Evolutionary conservation across 1,140 invertebrate species (phyloP).

Genomic region (Plutomurus gul): DNA sequence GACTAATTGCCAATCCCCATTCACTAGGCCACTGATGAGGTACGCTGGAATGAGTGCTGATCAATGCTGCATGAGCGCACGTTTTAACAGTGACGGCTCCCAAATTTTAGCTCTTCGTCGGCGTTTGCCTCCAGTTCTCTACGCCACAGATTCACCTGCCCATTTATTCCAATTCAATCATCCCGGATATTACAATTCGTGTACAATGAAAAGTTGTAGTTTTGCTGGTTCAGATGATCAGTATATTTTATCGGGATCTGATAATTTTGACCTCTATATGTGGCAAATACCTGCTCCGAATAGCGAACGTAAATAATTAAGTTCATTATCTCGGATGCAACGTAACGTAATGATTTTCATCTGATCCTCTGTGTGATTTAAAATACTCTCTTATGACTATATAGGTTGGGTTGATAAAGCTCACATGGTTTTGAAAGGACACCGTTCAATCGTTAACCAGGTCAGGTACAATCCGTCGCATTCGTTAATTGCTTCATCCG

Average conservation of each 20-base stretch:
- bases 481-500: constrained; percentile 86
- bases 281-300: constrained; percentile 77
- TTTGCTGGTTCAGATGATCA: constrained; percentile 90
- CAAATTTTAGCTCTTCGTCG: constrained; percentile 80
- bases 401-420: constrained; percentile 68
- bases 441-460: constrained; percentile 95
- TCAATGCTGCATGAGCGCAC: constrained; percentile 88
- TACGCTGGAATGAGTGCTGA: constrained; percentile 71
- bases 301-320: constrained; percentile 55
- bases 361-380: constrained; percentile 45
- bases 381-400: neutral
- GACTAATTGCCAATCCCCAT: neutral
- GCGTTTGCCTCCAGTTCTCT: constrained; percentile 81
- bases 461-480: constrained; percentile 85
- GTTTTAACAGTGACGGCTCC: constrained; percentile 79
- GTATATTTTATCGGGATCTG: constrained; percentile 87
- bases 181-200: constrained; percentile 90
- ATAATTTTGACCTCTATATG: constrained; percentile 93
- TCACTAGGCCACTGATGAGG: constrained; percentile 60
- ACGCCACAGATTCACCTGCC: constrained; percentile 68
- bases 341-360: no score
- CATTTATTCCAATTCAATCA: constrained; percentile 86
- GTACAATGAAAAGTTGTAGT: constrained; percentile 94
- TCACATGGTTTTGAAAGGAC: constrained; percentile 82
- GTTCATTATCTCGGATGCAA: no score